Base-by-base conservation (phyloP, 2,113 vertebrate genomes). In the Dunckerocampus dactyliophorus region DNA sequence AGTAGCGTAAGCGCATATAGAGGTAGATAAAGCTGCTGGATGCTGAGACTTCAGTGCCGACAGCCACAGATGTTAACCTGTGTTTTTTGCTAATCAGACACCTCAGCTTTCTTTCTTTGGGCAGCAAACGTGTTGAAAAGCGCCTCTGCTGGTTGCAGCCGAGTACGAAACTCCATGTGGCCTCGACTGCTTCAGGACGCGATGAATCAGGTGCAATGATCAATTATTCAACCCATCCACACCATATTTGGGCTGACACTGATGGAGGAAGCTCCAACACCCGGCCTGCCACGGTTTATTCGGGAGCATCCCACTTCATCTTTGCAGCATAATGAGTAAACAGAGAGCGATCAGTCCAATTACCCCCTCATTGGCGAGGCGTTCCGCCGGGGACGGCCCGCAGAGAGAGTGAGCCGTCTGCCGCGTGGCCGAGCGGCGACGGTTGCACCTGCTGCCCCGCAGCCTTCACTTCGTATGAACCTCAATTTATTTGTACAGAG, bases 281-380 rank as follows among this genome's bases (percentile, higher is more conserved):
- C 51, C 17, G 28, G 71, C 60, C 69, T 82, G 86, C 81, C 84
- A 78, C 72, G 54, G 62, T 59, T 65, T 67, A 69, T 85, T 84
- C 72, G 72, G 80, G 79, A 84, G 50, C 83, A 77, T 71, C 79
- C 85, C 79, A 88, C 86, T 87, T 85, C 82, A 86, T 89, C 84
- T 88, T 68, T 69, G 75, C 71, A 47, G 71, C 76, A 74, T 82
- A 85, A 83, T 88, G 77, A 80, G 77, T 85, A 86, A 87, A 89
- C 88, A 85, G 79, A 83, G 77, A 79, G 80, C 76, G 83, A 88
- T 88, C 83, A 86, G 81, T 85, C 81, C 88, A 89, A 89, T 88
- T 87, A 89, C 83, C 86, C 73, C 74, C 79, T 85, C 81, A 82
- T 83, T 65, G 79, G 76, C 63, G 69, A 73, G 77, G 74, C 75